Percentiles rank a stretch among this genome's conserved stretches.
phyloP scores from a whole-genome alignment of 1,140 invertebrate genomes.

The Procambarus clarkii region DNA sequence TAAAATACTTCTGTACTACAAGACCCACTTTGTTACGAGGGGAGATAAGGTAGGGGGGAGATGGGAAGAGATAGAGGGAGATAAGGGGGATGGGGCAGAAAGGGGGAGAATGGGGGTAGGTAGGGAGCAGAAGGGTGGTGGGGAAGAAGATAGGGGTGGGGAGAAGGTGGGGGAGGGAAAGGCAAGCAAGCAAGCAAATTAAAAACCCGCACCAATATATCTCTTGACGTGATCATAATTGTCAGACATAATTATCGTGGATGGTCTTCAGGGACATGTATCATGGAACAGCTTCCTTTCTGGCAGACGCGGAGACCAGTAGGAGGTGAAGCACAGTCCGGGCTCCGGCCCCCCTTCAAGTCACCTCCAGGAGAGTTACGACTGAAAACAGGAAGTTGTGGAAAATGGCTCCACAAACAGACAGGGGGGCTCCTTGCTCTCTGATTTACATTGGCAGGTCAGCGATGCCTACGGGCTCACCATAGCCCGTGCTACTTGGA shows the following conservation, averaged over 20 bases:
- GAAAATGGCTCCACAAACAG: conserved; percentile 67
- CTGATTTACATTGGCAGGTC: conserved; percentile 63
- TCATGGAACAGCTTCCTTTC: conserved; percentile 61
- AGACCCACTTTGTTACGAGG: no score
- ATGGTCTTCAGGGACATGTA: conserved; percentile 55
- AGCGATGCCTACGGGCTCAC: no score
- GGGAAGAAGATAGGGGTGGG: background rate
- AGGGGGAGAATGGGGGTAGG: no score
- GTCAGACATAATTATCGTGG: conserved; percentile 64
- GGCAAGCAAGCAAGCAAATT: conserved; percentile 40
- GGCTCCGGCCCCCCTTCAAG: conserved; percentile 46
- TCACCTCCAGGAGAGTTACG: conserved; percentile 56
- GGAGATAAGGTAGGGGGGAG: no score
- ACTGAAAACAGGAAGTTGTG: conserved; percentile 59
- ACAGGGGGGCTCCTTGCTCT: conserved; percentile 55
- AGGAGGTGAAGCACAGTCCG: conserved; percentile 53
- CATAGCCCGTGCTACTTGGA: no score
- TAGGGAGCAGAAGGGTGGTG: background rate
- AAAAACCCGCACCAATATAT: conserved; percentile 49
- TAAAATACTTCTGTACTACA: no score
- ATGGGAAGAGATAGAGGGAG: no score
- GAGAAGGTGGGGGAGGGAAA: background rate
- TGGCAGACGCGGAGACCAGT: conserved; percentile 48
- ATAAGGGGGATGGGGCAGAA: background rate
- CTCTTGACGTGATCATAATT: conserved; percentile 56